Percentiles rank a stretch among this genome's conserved stretches.
Evolutionary conservation across 2,113 vertebrate species (phyloP).

Genomic region (Choloepus hoffmanni): DNA sequence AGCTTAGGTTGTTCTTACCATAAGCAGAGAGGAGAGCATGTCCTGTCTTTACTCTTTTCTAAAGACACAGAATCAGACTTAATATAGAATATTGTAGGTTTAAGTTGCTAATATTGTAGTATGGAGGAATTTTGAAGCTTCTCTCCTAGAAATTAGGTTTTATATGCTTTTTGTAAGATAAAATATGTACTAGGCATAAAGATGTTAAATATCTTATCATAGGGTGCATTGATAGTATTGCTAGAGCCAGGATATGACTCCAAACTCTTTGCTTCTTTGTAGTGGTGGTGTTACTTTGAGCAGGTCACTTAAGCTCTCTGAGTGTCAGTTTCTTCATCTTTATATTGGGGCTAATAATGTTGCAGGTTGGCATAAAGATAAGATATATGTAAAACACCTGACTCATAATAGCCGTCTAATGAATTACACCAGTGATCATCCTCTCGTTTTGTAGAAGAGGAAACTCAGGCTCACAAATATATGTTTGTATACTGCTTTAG

Average conservation of each 20-base stretch:
- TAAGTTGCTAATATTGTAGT: background rate
- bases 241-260: background rate
- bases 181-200: background rate
- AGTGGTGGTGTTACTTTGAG: background rate
- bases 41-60: conserved; percentile 61
- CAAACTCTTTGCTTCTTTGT: background rate
- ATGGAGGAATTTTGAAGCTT: background rate
- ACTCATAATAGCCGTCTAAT: background rate
- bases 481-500: background rate
- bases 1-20: conserved; percentile 67
- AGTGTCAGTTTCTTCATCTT: background rate
- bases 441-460: background rate
- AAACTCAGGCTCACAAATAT: background rate
- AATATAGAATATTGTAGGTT: background rate
- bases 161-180: background rate
- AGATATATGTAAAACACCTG: background rate
- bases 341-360: background rate
- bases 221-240: background rate
- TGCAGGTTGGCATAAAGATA: background rate
- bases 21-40: conserved; percentile 67
- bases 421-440: background rate
- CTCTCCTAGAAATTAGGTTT: background rate
- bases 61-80: conserved; percentile 47
- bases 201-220: background rate
- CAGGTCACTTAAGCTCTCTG: background rate